Conservation (phyloP, 2,113 vertebrate species). For the Passerina amoena region DNA sequence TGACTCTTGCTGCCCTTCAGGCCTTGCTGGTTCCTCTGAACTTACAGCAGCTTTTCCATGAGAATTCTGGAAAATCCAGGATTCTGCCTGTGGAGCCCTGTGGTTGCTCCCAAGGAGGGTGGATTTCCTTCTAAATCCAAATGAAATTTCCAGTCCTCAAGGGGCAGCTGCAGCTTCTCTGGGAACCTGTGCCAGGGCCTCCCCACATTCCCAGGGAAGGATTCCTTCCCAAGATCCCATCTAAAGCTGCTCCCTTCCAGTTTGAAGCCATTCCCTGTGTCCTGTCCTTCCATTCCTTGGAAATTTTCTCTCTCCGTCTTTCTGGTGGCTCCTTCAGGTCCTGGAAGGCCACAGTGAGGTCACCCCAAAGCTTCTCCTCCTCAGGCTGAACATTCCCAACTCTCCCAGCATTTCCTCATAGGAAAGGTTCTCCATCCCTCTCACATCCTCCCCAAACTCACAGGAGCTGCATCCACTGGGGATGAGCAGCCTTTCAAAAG, state of each 20-base stretch:
- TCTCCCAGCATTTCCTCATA: not conserved
- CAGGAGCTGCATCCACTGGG: not conserved
- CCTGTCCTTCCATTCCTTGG: not conserved
- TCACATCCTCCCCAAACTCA: not conserved
- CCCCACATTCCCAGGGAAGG: not conserved
- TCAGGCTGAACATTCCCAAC: not conserved
- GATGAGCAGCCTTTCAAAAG: not conserved
- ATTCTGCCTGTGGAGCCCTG: not conserved
- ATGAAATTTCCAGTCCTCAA: not conserved
- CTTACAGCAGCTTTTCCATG: not conserved
- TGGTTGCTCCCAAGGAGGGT: not conserved
- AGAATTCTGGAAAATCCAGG: not conserved
- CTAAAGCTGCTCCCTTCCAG: rapidly evolving
- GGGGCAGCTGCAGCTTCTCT: not conserved
- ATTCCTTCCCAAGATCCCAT: not conserved
- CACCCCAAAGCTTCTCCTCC: not conserved
- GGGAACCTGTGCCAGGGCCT: not conserved
- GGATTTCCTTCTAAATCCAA: not conserved
- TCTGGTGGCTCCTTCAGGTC: rapidly evolving
- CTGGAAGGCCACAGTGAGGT: rapidly evolving
- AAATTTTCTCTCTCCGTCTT: not conserved
- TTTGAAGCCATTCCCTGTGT: not conserved
- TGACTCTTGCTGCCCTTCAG: not conserved
- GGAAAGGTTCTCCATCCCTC: not conserved
- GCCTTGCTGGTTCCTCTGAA: not conserved